These are phyloP conservation scores for Manis pentadactyla DNA, from an alignment of 2,797 vertebrate genomes.

Conservation along the genomic window DNA sequence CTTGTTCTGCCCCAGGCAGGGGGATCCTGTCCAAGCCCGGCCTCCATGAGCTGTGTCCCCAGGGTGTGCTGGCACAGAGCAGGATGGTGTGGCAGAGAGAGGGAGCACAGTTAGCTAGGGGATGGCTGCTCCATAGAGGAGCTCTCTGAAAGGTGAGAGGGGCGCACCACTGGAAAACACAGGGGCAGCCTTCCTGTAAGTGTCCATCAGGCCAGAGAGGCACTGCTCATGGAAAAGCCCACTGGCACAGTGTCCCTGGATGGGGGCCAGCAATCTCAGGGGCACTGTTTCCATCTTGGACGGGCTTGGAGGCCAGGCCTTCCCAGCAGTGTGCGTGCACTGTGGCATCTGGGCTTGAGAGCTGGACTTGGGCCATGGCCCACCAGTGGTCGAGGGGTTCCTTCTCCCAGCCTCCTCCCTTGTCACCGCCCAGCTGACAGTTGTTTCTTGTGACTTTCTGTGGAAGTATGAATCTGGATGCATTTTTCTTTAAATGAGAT, in stretches of 20 bases:
- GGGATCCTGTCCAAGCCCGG: background rate
- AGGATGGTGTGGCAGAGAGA: background rate
- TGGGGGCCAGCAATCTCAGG: too few species aligned
- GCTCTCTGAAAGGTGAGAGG: background rate
- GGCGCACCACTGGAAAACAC: background rate
- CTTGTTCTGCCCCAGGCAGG: background rate
- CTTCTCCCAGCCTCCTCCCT: background rate
- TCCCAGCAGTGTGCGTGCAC: background rate
- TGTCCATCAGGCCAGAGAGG: background rate
- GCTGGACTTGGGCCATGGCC: too few species aligned
- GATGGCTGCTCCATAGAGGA: background rate
- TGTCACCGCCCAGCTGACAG: background rate
- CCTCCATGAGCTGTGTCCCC: background rate
- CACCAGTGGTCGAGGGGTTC: background rate
- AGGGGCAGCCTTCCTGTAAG: background rate
- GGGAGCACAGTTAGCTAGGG: too few species aligned
- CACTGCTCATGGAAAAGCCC: background rate
- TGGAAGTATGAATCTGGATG: background rate
- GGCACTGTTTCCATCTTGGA: background rate
- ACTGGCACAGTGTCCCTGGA: too few species aligned
- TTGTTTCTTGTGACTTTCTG: background rate
- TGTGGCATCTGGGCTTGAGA: too few species aligned
- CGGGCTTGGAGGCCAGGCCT: background rate
- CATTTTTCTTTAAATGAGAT: background rate
- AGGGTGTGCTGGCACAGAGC: too few species aligned